Evolutionary conservation across 2,113 vertebrate genomes (phyloP), one percentile per base, ranked within the genome.

Genomic region (Cyprinodon variegatus): DNA sequence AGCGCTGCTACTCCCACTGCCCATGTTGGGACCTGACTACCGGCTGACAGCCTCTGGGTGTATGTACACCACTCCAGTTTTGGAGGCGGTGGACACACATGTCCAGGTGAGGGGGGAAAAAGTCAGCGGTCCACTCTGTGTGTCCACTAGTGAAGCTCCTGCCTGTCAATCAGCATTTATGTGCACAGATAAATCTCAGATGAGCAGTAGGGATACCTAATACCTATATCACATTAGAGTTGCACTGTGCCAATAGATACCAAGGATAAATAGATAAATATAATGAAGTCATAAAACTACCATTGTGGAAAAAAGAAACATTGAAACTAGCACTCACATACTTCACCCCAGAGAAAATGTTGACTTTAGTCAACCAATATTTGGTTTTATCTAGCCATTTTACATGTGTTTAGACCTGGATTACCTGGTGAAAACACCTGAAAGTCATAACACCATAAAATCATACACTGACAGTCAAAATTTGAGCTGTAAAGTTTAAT

Each of bases 1-100:
- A 72, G 83, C 78, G 43, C 81, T 90, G 90, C 93, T 94, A 81
- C 88, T 88, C 61, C 90, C 90, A 85, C 83, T 94, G 46, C 93
- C 93, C 93, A 94, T 93, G 65, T 39, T 91, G 84, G 11, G 65
- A 43, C 65, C 41, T 77, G 74, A 88, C 74, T 81, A 63, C 59
- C 50, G 65, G 17, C 48, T 74, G 66, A 36, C 75, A 76, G 65
- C 78, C 78, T 77, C 69, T 84, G 71, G 13, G 43, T 87, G 67
- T 59, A 62, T 69, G 61, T 41, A 15, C 75, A 79, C 48, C 22
- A 45, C 50, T 78, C 41, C 64, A 72, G 38, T 4, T 2, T 65
- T 68, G 39, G 22, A 77, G 68, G 68, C 70, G 78, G 64, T 67
- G 46, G 78, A 85, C 73, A 77, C 78, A 87, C 84, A 79, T 88